Conservation (phyloP, 2,113 vertebrate genomes). For the Rhynchopsitta pachyrhyncha region DNA sequence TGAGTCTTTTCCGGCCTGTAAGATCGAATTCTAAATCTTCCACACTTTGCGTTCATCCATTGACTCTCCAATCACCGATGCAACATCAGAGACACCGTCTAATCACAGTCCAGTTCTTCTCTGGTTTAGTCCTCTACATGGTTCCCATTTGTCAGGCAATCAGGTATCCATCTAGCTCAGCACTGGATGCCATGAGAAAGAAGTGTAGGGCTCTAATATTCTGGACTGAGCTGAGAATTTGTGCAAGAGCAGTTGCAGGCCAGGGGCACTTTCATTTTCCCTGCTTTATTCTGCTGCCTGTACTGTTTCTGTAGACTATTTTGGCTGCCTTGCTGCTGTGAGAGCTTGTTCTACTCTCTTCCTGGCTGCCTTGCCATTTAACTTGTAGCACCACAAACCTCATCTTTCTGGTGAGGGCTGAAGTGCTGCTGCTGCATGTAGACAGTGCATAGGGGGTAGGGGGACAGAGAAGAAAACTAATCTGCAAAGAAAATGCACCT, state of each 20-base stretch:
- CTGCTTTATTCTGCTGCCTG: conserved; percentile 48
- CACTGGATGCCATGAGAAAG: conserved; percentile 44
- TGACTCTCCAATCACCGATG: conserved; percentile 33
- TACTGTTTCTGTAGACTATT: conserved; percentile 40
- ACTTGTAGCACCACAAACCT: not conserved
- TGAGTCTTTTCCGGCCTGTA: conserved; percentile 98
- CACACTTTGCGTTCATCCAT: conserved; percentile 51
- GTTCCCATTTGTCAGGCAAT: conserved; percentile 56
- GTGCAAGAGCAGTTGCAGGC: conserved; percentile 53
- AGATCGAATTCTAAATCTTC: conserved; percentile 93
- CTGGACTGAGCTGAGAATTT: conserved; percentile 51
- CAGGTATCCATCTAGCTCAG: conserved; percentile 34
- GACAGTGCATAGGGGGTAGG: not conserved
- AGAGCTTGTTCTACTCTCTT: conserved; percentile 25
- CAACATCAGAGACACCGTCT: conserved; percentile 57
- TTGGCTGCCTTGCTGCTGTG: conserved; percentile 54
- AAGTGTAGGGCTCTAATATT: conserved; percentile 30
- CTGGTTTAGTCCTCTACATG: conserved; percentile 45
- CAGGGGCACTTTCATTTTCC: conserved; percentile 49
- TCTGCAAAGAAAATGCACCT: not conserved
- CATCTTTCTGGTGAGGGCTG: not conserved
- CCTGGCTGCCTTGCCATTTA: conserved; percentile 43
- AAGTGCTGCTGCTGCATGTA: conserved; percentile 29
- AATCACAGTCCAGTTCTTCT: conserved; percentile 59
- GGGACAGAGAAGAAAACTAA: not conserved